A percentile compares a stretch with the other conserved stretches of the same genome.
Conservation (phyloP, 2,888 invertebrate genomes). For the Plebejus anna region DNA sequence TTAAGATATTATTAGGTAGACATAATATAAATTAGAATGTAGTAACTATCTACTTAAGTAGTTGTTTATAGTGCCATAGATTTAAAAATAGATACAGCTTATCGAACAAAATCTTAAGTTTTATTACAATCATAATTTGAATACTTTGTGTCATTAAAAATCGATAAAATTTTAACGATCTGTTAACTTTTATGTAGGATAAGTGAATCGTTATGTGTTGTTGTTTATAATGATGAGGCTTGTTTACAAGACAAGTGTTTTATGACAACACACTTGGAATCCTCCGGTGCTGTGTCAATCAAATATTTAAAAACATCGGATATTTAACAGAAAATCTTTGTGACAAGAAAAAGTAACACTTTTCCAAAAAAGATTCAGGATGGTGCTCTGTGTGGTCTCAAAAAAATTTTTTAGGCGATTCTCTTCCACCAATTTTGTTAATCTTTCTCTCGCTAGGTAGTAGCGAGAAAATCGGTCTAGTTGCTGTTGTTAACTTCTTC, state of each 20-base stretch:
- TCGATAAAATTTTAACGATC: conserved; percentile 3
- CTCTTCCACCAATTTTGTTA: too few relatives aligned
- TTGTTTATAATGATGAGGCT: neutral
- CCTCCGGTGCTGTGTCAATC: neutral
- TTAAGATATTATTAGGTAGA: too few relatives aligned
- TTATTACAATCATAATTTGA: conserved; percentile 20
- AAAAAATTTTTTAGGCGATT: too few relatives aligned
- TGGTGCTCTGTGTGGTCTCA: too few relatives aligned
- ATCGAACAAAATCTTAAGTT: neutral
- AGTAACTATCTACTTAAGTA: neutral
- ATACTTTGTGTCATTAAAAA: conserved; percentile 15
- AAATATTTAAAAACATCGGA: too few relatives aligned
- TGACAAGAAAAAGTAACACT: too few relatives aligned
- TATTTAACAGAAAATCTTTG: too few relatives aligned
- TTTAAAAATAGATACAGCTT: neutral
- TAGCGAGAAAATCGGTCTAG: too few relatives aligned
- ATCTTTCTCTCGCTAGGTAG: too few relatives aligned
- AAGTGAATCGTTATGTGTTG: conserved; percentile 9
- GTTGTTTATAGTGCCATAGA: neutral
- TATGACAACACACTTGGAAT: neutral
- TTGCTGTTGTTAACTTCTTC: too few relatives aligned
- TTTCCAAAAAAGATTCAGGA: too few relatives aligned
- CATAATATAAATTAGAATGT: neutral
- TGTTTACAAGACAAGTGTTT: neutral
- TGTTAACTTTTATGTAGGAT: conserved; percentile 17